A percentile compares a stretch with the other conserved stretches of the same genome.
Evolutionary conservation across 2,113 vertebrate species (phyloP).

Genomic region (Neofelis nebulosa): DNA sequence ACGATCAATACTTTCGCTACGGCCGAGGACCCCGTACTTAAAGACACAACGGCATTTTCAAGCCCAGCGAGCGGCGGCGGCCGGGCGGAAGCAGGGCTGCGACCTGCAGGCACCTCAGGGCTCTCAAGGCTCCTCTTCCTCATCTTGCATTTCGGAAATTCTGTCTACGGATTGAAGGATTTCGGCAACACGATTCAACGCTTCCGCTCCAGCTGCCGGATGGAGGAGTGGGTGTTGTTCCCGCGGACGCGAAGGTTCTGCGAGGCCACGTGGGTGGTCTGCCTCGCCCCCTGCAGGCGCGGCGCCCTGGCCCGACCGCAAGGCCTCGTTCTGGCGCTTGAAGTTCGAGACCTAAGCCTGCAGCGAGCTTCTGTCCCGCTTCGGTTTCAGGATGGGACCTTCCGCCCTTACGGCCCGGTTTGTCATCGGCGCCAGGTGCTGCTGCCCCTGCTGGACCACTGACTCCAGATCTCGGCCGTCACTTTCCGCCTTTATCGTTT

Average conservation of each 20-base stretch:
- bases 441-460: slow-evolving; percentile 94
- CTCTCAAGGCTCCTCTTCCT: slow-evolving; percentile 64
- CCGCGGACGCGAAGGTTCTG: slow-evolving; percentile 88
- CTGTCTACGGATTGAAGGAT: slow-evolving; percentile 87
- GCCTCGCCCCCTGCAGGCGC: slow-evolving; percentile 86
- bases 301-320: slow-evolving; percentile 85
- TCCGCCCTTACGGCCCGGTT: slow-evolving; percentile 93
- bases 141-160: slow-evolving; percentile 82
- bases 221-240: slow-evolving; percentile 83
- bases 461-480: slow-evolving; percentile 91
- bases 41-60: background rate
- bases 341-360: slow-evolving; percentile 83
- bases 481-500: slow-evolving; percentile 90
- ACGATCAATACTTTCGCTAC: background rate
- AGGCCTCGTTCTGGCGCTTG: slow-evolving; percentile 82
- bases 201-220: slow-evolving; percentile 89
- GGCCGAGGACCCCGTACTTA: background rate
- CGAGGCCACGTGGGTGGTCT: slow-evolving; percentile 89
- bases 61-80: background rate
- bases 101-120: fast-evolving
- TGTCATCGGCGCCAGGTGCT: slow-evolving; percentile 94
- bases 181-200: slow-evolving; percentile 83
- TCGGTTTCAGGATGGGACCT: slow-evolving; percentile 85
- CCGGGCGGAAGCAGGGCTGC: background rate
- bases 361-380: slow-evolving; percentile 82